These are phyloP conservation scores for Empidonax traillii DNA, from an alignment of 2,113 vertebrate species.

Conservation along the genomic window DNA sequence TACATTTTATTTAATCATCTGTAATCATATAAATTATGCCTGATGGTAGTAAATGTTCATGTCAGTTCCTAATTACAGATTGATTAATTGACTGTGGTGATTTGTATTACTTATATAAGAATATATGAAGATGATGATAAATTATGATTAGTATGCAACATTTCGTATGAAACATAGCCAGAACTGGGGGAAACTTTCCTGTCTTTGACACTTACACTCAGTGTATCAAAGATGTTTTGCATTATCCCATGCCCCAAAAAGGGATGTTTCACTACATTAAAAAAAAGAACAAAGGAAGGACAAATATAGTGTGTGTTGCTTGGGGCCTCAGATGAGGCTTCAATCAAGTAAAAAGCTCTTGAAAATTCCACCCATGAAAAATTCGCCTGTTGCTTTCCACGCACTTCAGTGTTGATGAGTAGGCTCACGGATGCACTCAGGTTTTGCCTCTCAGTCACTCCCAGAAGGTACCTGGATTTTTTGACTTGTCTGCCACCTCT, in stretches of 20 bases:
- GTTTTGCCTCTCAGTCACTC: neutral
- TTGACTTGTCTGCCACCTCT: neutral
- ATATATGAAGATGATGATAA: slow-evolving; percentile 74
- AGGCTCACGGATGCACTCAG: neutral
- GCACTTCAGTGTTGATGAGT: neutral
- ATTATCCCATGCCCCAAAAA: neutral
- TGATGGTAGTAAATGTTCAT: slow-evolving; percentile 82
- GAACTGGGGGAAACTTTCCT: slow-evolving; percentile 5
- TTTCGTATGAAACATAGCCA: neutral
- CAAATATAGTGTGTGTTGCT: neutral
- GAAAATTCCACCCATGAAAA: neutral
- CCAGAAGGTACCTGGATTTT: neutral
- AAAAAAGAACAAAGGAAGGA: neutral
- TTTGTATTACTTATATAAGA: slow-evolving; percentile 77
- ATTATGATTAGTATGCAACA: slow-evolving; percentile 41
- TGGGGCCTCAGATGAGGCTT: neutral
- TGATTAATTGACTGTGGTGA: slow-evolving; percentile 78
- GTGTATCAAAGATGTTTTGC: neutral
- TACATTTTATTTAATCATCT: slow-evolving; percentile 86
- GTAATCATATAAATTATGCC: slow-evolving; percentile 85
- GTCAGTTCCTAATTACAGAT: slow-evolving; percentile 81
- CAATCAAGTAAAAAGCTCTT: neutral
- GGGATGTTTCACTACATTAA: neutral
- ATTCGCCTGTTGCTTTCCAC: neutral
- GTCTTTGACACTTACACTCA: neutral